Base-by-base conservation (phyloP, 2,113 vertebrate species). In the Morone saxatilis region DNA sequence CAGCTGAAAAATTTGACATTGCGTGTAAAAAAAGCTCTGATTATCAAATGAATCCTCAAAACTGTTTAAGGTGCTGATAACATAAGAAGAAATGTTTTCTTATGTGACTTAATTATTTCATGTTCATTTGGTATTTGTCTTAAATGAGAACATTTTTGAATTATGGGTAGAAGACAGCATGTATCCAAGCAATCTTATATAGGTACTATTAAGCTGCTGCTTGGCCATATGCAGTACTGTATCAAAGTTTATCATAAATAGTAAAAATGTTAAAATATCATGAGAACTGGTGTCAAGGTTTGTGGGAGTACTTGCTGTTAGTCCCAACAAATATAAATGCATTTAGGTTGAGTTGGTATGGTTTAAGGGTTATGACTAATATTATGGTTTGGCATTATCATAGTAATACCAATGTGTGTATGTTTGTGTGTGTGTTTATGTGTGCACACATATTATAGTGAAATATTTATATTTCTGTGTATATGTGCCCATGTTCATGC, bases 31-130 rank as follows among this genome's bases (percentile, higher is more conserved):
- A 87, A 74, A 93, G 91, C 76, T 65, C 61, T 61, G 45, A 31
- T 85, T 83, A 90, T 92, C 76, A 89, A 86, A 88, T 75, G 80
- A 60, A 70, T 60, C 43, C 41, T 84, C 40, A 40, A 66, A 80
- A 69, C 66, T 80, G 68, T 86, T 89, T 87, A 89, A 79, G 54
- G 62, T 83, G 38, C 63, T 31, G 80, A 83, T 81, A 66, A 73
- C 47, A 78, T 83, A 17, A 72, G 6, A 80, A 1, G 17, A 38
- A 20, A 41, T 19, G 13, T 53, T 31, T 47, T 41, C 66, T 22
- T 20, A 71, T 22, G 17, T 68, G 11, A 13, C 22, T 80, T 71
- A 68, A 60, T 73, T 80, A 20, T 19, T 45, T 47, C 17, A 57
- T 77, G 57, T 74, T 69, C 54, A 54, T 60, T 68, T 59, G 20